These are phyloP conservation scores for Bombus huntii DNA, from an alignment of 1,140 invertebrate species.

Conservation along the genomic window DNA sequence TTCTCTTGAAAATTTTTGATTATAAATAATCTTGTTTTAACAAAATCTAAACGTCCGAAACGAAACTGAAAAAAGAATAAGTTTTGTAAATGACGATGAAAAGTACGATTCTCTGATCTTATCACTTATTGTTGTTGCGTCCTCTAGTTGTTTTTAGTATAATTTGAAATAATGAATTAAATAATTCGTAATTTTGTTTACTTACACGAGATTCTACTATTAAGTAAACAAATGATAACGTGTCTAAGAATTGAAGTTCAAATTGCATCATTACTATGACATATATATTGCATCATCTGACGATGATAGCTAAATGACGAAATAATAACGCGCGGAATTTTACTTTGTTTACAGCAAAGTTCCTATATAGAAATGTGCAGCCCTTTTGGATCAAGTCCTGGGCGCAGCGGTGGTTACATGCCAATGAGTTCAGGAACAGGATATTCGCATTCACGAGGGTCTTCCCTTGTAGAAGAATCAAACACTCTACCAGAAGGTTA, in stretches of 20 bases:
- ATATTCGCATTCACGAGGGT: constrained; percentile 76
- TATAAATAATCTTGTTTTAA: neutral
- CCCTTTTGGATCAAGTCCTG: constrained; percentile 81
- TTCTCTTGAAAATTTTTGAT: neutral
- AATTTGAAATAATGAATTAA: neutral
- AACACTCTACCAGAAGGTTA: constrained; percentile 83
- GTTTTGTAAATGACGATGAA: neutral
- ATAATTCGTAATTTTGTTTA: neutral
- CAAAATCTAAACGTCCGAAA: neutral
- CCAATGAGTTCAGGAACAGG: constrained; percentile 84
- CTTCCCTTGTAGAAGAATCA: constrained; percentile 77
- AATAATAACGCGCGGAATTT: constrained; percentile 22
- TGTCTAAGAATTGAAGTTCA: neutral
- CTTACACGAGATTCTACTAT: neutral
- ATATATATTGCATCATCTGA: neutral
- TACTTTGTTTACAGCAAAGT: constrained; percentile 73
- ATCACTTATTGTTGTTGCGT: too few relatives aligned
- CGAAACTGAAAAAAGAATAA: neutral
- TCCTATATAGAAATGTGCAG: constrained; percentile 85
- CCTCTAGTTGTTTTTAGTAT: neutral
- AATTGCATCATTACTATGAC: neutral
- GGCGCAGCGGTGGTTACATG: constrained; percentile 82
- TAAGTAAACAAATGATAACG: neutral
- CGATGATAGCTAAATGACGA: neutral
- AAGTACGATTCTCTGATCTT: neutral